Evolutionary conservation across 1,140 invertebrate genomes (phyloP), one percentile per base, ranked within the genome.

Genomic region (Panonychus citri): DNA sequence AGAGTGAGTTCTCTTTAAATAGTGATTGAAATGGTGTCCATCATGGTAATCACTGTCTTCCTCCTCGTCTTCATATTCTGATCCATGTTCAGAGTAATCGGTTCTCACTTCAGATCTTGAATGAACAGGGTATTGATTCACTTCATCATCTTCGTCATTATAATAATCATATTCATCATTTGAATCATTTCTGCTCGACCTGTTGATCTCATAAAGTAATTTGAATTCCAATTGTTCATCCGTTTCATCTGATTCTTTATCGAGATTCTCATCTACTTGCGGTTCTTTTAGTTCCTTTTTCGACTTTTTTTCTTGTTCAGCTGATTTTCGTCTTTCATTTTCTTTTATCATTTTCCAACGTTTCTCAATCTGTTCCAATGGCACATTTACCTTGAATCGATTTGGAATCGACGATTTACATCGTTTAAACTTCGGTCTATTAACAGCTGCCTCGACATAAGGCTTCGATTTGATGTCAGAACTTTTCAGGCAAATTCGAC

Each of bases 381-480:
- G 37, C n/a, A 58, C 25, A 46, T 39, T 34, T 1, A 56, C 28
- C 37, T 53, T 27, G n/a, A 46, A 30, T 53, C 26, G 27, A 17
- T 30, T 5, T 10, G 57, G 57, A 56, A 58, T 58, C 13, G 19
- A 40, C 21, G 28, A 46, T 27, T 37, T 51, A 37, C n/a, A 19
- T 12, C 56, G 25, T 39, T 57, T 57, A 37, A 54, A 42, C 19
- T 51, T 50, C 7, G 46, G 56, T 19, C 56, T 27, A 53, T 53
- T 37, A 15, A 54, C 17, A 24, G 51, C 27, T 28, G 42, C 30
- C 24, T 51, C 28, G 10, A 53, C n/a, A 21, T 39, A 34, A 57
- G 24, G 26, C 10, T 27, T 27, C 15, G 24, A 17, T 4, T 52
- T 17, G 12, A 30, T 15, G 17, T 37, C n/a, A 34, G 19, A 55